Evolutionary conservation across 2,113 vertebrate genomes (phyloP).

Genomic region (Proteles cristata): DNA sequence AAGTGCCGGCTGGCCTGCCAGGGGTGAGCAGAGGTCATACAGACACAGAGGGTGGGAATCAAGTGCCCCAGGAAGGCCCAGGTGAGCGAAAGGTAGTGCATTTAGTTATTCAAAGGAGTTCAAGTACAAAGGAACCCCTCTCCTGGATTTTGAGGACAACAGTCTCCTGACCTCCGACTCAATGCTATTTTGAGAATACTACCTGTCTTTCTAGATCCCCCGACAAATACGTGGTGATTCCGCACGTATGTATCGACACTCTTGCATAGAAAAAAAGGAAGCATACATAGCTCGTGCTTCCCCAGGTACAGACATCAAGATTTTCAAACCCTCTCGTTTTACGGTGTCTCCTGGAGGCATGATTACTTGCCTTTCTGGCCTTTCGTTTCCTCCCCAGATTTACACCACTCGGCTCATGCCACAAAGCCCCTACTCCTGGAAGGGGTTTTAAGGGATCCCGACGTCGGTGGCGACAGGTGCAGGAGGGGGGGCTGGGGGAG

Average conservation of each 20-base stretch:
- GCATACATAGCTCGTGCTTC: not conserved
- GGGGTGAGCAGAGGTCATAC: not conserved
- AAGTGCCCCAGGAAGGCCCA: not conserved
- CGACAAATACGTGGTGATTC: not conserved
- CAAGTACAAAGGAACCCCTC: not conserved
- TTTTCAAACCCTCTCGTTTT: not conserved
- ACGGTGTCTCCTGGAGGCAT: not conserved
- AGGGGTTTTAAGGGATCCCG: not conserved
- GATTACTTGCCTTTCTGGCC: not conserved
- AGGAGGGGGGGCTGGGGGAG: not conserved
- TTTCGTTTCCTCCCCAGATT: conserved; percentile 14
- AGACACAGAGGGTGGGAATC: not conserved
- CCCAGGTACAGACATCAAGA: not conserved
- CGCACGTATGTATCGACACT: not conserved
- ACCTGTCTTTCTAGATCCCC: not conserved
- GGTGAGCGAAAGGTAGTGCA: not conserved
- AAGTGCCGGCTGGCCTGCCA: not conserved
- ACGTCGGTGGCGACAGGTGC: not conserved
- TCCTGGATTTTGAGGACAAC: not conserved
- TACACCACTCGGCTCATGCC: not conserved
- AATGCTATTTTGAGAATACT: not conserved
- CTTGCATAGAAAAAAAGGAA: conserved; percentile 28
- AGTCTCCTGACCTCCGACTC: not conserved
- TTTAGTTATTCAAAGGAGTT: not conserved
- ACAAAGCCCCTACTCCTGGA: not conserved